phyloP scores from a whole-genome alignment of 2,797 vertebrate genomes.

The Sebastes nivosus region DNA sequence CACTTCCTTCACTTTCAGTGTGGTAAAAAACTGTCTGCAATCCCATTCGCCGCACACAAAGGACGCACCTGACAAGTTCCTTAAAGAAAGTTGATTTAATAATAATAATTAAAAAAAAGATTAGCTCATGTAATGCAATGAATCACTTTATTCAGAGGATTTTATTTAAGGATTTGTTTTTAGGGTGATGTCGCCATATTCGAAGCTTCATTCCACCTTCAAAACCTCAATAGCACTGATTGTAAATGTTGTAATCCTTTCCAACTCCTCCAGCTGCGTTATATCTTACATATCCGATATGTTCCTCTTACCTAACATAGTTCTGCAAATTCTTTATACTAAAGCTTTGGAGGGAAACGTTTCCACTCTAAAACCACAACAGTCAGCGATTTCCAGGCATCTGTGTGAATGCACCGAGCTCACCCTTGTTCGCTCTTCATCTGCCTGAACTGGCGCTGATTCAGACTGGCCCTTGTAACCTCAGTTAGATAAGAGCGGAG shows the following conservation, averaged over 20 bases:
- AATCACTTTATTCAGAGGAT: too few species aligned
- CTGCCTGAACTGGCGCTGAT: constrained; percentile 32
- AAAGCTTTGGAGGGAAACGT: constrained; percentile 34
- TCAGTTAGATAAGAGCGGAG: constrained; percentile 58
- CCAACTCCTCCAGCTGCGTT: constrained; percentile 26
- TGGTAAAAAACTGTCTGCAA: too few species aligned
- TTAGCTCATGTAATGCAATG: too few species aligned
- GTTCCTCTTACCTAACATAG: constrained; percentile 47
- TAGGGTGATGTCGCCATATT: too few species aligned
- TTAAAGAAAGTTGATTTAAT: too few species aligned
- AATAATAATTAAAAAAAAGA: too few species aligned
- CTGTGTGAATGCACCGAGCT: constrained; percentile 32
- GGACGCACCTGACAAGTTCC: too few species aligned
- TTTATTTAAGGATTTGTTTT: too few species aligned
- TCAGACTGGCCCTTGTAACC: constrained; percentile 50
- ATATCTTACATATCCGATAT: neutral
- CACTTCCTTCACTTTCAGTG: neutral
- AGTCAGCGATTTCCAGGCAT: constrained; percentile 56
- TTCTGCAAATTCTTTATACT: constrained; percentile 61
- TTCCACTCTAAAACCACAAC: constrained; percentile 54
- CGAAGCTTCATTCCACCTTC: too few species aligned
- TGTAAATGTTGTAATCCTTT: neutral
- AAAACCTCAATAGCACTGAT: too few species aligned
- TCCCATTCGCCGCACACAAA: too few species aligned
- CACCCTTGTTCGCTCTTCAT: constrained; percentile 39